Evolutionary conservation across 2,797 vertebrate species (phyloP).

Genomic region (Cossypha niveicapilla): DNA sequence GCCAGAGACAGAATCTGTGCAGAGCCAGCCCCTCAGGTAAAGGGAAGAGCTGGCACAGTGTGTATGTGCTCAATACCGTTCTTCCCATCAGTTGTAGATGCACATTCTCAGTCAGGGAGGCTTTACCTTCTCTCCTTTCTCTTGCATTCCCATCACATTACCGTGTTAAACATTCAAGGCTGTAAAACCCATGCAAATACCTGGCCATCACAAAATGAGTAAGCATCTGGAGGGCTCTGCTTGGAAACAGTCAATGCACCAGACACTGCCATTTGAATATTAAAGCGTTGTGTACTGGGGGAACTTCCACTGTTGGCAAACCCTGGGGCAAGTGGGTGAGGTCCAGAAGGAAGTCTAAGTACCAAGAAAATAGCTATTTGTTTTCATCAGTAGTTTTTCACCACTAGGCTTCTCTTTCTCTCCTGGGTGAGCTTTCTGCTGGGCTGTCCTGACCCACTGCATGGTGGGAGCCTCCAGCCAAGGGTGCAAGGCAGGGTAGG

Average conservation of each 20-base stretch:
- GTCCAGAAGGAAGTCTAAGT: background rate
- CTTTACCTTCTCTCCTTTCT: background rate
- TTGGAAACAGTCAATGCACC: background rate
- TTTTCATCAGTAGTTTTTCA: background rate
- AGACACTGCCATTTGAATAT: background rate
- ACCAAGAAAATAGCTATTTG: background rate
- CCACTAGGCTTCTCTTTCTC: background rate
- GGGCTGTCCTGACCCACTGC: background rate
- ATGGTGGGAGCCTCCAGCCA: background rate
- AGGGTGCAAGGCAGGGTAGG: background rate
- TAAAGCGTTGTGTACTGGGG: background rate
- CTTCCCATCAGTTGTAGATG: background rate
- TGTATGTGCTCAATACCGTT: background rate
- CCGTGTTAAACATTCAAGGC: background rate
- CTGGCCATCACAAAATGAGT: background rate
- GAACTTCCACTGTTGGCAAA: background rate
- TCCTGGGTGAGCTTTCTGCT: background rate
- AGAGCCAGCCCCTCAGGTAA: background rate
- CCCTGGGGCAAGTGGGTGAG: background rate
- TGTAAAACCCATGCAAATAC: constrained; percentile 1
- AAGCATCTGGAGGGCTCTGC: background rate
- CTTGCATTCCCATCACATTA: background rate
- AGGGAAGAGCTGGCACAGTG: background rate
- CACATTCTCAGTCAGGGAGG: background rate
- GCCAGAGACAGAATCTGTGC: background rate